Evolutionary conservation across 2,888 invertebrate genomes (phyloP).

Genomic region (Ectobius pallidus): DNA sequence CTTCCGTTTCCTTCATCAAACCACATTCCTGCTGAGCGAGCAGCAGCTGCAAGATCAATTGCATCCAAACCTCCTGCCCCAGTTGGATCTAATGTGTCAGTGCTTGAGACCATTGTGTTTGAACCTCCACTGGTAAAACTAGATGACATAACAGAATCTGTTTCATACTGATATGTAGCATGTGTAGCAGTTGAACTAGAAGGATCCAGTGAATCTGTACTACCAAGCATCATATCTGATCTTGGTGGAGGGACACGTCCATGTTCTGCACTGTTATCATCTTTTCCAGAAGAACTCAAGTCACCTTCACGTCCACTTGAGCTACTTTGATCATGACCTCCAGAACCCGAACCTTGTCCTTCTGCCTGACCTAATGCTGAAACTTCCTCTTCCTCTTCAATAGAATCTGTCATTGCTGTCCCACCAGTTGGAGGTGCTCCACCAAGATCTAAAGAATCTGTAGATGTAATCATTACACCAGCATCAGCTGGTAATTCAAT

Average conservation of each 20-base stretch:
- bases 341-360: conserved; percentile 43
- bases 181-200: conserved; percentile 82
- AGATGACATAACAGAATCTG: conserved; percentile 84
- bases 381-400: conserved; percentile 54
- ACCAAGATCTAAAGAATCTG: conserved; percentile 60
- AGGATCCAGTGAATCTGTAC: conserved; percentile 75
- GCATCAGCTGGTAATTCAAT: conserved; percentile 56
- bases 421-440: conserved; percentile 43
- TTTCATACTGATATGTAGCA: conserved; percentile 83
- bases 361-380: conserved; percentile 47
- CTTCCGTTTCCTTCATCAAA: conserved; percentile 54
- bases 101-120: conserved; percentile 81
- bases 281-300: conserved; percentile 55
- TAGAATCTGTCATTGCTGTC: conserved; percentile 54
- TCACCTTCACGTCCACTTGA: conserved; percentile 57
- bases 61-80: conserved; percentile 60
- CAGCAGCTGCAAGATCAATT: conserved; percentile 52
- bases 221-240: conserved; percentile 61
- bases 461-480: conserved; percentile 56
- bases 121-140: conserved; percentile 84
- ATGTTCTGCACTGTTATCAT: conserved; percentile 49
- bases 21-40: conserved; percentile 57
- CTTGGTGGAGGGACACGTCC: conserved; percentile 52
- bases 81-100: conserved; percentile 70
- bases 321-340: conserved; percentile 56